Conservation (phyloP, 2,888 invertebrate genomes). For the Hoplodrina blanda region DNA sequence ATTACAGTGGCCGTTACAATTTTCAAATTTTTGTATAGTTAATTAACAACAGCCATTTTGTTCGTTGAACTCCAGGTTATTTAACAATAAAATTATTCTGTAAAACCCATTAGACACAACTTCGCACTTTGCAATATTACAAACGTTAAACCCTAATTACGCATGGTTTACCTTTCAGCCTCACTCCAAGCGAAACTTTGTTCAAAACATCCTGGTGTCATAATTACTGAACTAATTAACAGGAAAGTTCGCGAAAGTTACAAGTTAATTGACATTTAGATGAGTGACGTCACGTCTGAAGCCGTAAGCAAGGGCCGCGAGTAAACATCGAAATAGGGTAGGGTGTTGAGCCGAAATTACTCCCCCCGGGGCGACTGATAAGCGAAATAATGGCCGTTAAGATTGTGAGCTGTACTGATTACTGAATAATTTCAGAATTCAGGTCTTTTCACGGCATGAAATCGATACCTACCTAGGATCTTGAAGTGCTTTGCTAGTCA, state of each 20-base stretch:
- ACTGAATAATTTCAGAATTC: slow-evolving; percentile 9
- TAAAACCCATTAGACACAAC: background rate
- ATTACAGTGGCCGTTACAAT: background rate
- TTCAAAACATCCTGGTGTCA: slow-evolving; percentile 10
- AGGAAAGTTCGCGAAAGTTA: slow-evolving; percentile 34
- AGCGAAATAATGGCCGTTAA: slow-evolving; percentile 25
- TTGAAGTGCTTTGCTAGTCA: background rate
- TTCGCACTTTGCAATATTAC: slow-evolving; percentile 7
- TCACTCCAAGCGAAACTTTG: slow-evolving; percentile 12
- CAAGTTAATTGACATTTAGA: slow-evolving; percentile 42
- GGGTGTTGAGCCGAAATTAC: slow-evolving; percentile 42
- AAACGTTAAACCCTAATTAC: background rate
- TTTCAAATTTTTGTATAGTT: background rate
- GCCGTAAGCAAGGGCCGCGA: slow-evolving; percentile 26
- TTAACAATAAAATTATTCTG: background rate
- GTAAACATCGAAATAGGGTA: slow-evolving; percentile 49
- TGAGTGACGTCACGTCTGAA: slow-evolving; percentile 48
- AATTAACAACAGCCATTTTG: background rate
- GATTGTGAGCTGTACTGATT: slow-evolving; percentile 31
- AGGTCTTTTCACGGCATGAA: background rate
- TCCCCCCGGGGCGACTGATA: slow-evolving; percentile 27
- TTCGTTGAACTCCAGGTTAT: background rate
- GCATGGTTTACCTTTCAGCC: background rate
- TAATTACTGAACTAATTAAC: slow-evolving; percentile 32
- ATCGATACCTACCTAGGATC: background rate